Evolutionary conservation across 1,140 invertebrate genomes (phyloP).

Genomic region (Harlomillsia oculata): DNA sequence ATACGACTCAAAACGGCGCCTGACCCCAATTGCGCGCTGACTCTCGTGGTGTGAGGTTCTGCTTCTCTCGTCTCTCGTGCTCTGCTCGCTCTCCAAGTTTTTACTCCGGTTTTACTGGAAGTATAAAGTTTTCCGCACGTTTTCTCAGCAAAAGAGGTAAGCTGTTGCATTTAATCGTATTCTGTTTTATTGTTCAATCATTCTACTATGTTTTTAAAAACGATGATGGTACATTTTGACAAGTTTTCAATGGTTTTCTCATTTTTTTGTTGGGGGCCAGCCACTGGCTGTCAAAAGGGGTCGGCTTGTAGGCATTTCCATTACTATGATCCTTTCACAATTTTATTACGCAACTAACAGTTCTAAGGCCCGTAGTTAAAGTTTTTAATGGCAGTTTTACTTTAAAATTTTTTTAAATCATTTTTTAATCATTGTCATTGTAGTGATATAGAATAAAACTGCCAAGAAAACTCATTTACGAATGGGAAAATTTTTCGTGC

Average conservation of each 20-base stretch:
- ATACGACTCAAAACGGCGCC: no score
- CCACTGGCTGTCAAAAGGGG: neutral
- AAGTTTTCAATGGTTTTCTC: neutral
- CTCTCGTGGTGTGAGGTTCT: neutral
- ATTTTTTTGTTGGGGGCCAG: neutral
- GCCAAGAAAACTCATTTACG: neutral
- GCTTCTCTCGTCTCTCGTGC: neutral
- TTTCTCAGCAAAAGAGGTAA: neutral
- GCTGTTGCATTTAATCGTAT: neutral
- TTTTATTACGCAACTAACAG: neutral
- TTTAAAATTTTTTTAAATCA: neutral
- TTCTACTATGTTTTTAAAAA: neutral
- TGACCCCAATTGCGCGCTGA: no score
- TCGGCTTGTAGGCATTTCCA: neutral
- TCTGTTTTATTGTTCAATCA: neutral
- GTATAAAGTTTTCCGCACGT: slow-evolving; percentile 36
- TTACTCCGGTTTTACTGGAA: neutral
- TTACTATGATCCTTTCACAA: neutral
- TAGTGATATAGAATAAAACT: neutral
- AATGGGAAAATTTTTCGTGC: neutral
- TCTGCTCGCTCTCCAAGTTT: neutral
- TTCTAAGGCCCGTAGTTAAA: neutral
- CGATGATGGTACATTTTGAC: neutral
- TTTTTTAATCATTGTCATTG: neutral
- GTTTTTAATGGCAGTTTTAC: neutral